phyloP scores from a whole-genome alignment of 2,888 invertebrate species.

The Falcaria lacertinaria region DNA sequence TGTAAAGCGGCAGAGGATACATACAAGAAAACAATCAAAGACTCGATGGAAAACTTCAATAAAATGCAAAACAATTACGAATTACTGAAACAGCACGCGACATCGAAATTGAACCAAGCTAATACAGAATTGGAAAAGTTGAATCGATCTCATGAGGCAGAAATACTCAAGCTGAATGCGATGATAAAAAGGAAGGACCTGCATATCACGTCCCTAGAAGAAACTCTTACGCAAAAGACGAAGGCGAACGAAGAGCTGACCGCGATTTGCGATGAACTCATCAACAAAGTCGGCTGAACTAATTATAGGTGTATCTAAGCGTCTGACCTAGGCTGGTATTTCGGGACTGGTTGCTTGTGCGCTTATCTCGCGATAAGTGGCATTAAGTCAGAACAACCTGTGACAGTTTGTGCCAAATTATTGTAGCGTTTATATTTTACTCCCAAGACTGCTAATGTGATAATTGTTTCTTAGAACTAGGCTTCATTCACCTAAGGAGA shows the following conservation, averaged over 20 bases:
- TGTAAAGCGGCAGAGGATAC: slow-evolving; percentile 83
- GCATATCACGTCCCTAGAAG: slow-evolving; percentile 88
- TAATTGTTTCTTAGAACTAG: slow-evolving; percentile 34
- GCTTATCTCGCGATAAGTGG: slow-evolving; percentile 57
- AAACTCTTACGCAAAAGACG: slow-evolving; percentile 90
- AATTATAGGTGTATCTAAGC: slow-evolving; percentile 32
- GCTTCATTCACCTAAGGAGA: slow-evolving; percentile 3
- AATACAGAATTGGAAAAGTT: slow-evolving; percentile 90
- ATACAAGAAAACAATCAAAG: slow-evolving; percentile 82
- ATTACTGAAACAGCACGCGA: slow-evolving; percentile 92
- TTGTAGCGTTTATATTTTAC: slow-evolving; percentile 33
- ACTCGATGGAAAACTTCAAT: slow-evolving; percentile 84
- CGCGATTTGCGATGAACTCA: slow-evolving; percentile 95
- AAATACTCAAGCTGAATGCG: slow-evolving; percentile 91
- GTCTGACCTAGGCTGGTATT: slow-evolving; percentile 41
- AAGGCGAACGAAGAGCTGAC: slow-evolving; percentile 94
- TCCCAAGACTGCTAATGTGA: slow-evolving; percentile 66
- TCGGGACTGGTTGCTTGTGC: slow-evolving; percentile 45
- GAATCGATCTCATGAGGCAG: slow-evolving; percentile 86
- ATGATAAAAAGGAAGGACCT: slow-evolving; percentile 93
- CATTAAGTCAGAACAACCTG: slow-evolving; percentile 43
- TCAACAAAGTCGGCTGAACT: slow-evolving; percentile 78
- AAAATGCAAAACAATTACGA: slow-evolving; percentile 92
- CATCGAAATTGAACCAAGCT: slow-evolving; percentile 86
- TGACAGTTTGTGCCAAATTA: slow-evolving; percentile 55